These are phyloP conservation scores for Calycopis cecrops DNA, from an alignment of 1,140 invertebrate genomes.

Conservation along the genomic window DNA sequence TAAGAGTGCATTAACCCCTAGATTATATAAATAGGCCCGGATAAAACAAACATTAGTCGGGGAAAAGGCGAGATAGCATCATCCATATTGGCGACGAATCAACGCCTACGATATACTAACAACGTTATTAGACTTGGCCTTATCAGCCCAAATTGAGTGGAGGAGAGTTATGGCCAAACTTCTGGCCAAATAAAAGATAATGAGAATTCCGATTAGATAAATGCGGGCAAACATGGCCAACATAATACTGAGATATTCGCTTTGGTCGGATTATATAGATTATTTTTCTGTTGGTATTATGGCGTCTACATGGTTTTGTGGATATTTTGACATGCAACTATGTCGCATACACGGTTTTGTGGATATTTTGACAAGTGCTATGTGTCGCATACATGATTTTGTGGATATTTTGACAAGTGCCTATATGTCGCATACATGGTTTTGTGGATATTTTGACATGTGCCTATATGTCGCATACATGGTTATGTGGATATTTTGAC, in stretches of 20 bases:
- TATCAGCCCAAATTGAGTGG: conserved; percentile 68
- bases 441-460: too few relatives aligned
- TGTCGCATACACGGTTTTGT: too few relatives aligned
- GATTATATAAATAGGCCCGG: conserved; percentile 1
- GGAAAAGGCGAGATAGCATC: conserved; percentile 51
- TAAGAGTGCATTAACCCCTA: too few relatives aligned
- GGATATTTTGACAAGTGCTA: too few relatives aligned
- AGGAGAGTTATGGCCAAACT: conserved; percentile 66
- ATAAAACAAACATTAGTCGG: conserved; percentile 18
- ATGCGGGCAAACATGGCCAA: conserved; percentile 33
- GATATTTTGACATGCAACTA: too few relatives aligned
- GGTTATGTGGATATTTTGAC: too few relatives aligned
- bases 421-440: too few relatives aligned
- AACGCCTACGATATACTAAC: conserved; percentile 51
- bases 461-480: too few relatives aligned
- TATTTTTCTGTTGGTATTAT: background rate
- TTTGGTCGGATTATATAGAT: background rate
- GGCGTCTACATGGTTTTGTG: too few relatives aligned
- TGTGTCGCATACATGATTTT: too few relatives aligned
- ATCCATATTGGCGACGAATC: conserved; percentile 44
- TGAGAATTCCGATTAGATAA: conserved; percentile 63
- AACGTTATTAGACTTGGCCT: conserved; percentile 57
- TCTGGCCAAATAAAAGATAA: conserved; percentile 64
- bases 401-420: too few relatives aligned
- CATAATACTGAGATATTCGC: conserved; percentile 6